Evolutionary conservation across 2,888 invertebrate species (phyloP), one percentile per base, ranked within the genome.

Genomic region (Mantis religiosa): DNA sequence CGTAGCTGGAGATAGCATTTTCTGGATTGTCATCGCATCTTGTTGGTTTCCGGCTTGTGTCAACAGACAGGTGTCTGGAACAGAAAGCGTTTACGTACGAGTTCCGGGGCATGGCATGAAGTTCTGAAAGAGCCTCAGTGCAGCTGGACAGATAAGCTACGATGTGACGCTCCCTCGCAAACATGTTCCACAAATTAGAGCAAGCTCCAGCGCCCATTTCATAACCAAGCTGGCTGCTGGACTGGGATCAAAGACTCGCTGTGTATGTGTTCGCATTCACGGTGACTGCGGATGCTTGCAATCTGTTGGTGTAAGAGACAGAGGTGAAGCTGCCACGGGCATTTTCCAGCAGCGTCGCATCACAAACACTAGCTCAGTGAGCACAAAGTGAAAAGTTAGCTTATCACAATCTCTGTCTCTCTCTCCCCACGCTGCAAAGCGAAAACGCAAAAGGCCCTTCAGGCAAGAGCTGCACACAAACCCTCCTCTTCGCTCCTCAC

Each of bases 381-480:
- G 83, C 89, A 85, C 89, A 89, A 89, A 89, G 89, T 89, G 89
- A 88, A 84, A 89, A 89, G 84, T 89, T 89, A 84, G 89, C 89
- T 89, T 89, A 89, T 89, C 89, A 89, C 82, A 82, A 30, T 30
- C 30, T 87, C 47, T 28, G 41, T 85, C 28, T 89, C 87, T 28
- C 89, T 89, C 86, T 87, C 88, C 83, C 87, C 89, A 81, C 27
- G 86, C 83, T 88, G 83, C 71, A 28, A n/a, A 85, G 85, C 41
- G 54, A 89, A 87, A 87, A 85, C 83, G 82, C 83, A 89, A 87
- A 87, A 88, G 54, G 84, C 81, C 88, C 54, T 34, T 30, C 85
- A 85, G 28, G 47, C 47, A 41, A 28, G 28, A 34, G 47, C 54
- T 12, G 25, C 27, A 85, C 27, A 85, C 54, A 71, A 71, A 71